Evolutionary conservation across 2,113 vertebrate species (phyloP), one percentile per base, ranked within the genome.

Genomic region (Coptodon rendalli): DNA sequence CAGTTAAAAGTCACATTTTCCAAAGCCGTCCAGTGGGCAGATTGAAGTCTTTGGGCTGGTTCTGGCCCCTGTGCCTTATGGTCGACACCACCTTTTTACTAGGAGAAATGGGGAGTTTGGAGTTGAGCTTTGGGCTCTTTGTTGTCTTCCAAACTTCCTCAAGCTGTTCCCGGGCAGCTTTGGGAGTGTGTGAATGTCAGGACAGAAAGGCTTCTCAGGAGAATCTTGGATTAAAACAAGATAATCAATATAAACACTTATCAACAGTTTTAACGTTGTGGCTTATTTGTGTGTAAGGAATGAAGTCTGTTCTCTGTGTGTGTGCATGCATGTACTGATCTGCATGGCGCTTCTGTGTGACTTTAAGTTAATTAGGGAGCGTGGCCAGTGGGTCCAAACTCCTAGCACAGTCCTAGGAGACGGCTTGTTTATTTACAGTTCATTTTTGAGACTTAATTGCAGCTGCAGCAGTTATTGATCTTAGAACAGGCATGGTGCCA

Each of bases 391-490:
- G 43, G 87, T 86, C 48, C n/a, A 43, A 66, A 34, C 17, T n/a
- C 10, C 38, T 16, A 80, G 9, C 29, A 10, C 13, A 50, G 83
- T 89, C 88, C 89, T 73, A 38, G 29, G 80, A 91, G 89, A 82
- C 79, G 17, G 40, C 86, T 91, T 91, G 90, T 93, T 94, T 94
- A 92, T 89, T 93, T 91, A 92, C 91, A 83, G 76, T 91, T 91
- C 29, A 89, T 90, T 92, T 90, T 92, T 89, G 52, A 84, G 78
- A 92, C 90, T 91, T 94, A 94, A 92, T 94, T 94, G 90, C 83
- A 83, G 86, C 88, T 82, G 87, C 73, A 43, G 83, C 4, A 27
- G 73, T 81, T 91, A 93, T 94, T 90, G 93, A 95, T 90, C 86
- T 81, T 10, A 63, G 63, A 89, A 63, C 88, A 53, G 80, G 68